Evolutionary conservation across 2,797 vertebrate genomes (phyloP).

Genomic region (Pogonophryne albipinna): DNA sequence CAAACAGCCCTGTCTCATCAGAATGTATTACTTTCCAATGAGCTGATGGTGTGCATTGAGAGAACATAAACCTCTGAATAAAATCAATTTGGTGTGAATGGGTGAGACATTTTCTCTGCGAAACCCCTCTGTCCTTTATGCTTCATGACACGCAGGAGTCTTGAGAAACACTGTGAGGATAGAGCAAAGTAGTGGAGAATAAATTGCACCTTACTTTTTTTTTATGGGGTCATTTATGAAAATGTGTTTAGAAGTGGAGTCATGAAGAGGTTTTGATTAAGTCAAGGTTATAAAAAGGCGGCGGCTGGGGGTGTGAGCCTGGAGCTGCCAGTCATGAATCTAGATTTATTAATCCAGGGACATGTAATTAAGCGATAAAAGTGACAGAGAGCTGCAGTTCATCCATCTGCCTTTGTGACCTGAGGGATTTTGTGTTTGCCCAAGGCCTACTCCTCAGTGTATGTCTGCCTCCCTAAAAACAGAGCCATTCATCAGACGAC

Average conservation of each 20-base stretch:
- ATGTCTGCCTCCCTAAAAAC: constrained; percentile 65
- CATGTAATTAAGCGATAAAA: constrained; percentile 76
- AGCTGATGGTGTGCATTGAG: constrained; percentile 65
- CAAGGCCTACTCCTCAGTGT: constrained; percentile 61
- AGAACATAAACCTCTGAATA: constrained; percentile 73
- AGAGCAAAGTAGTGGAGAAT: constrained; percentile 41
- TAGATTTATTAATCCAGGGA: constrained; percentile 77
- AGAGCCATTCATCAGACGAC: constrained; percentile 69
- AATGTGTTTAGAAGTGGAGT: constrained; percentile 64
- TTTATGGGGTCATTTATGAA: constrained; percentile 62
- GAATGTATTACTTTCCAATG: constrained; percentile 72
- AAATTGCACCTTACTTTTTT: constrained; percentile 51
- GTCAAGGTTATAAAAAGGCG: constrained; percentile 73
- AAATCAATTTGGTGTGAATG: constrained; percentile 72
- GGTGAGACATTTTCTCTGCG: constrained; percentile 39
- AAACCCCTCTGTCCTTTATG: constrained; percentile 54
- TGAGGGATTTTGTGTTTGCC: constrained; percentile 72
- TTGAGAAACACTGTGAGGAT: constrained; percentile 30
- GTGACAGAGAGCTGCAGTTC: constrained; percentile 70
- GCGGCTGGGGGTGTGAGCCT: constrained; percentile 40
- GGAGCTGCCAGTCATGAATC: constrained; percentile 63
- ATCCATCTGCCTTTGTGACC: constrained; percentile 78
- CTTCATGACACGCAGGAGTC: constrained; percentile 28
- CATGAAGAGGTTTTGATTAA: constrained; percentile 69
- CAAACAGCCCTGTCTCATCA: constrained; percentile 58